Conservation (phyloP, 2,113 vertebrate species). For the Pelecanoides urinatrix region DNA sequence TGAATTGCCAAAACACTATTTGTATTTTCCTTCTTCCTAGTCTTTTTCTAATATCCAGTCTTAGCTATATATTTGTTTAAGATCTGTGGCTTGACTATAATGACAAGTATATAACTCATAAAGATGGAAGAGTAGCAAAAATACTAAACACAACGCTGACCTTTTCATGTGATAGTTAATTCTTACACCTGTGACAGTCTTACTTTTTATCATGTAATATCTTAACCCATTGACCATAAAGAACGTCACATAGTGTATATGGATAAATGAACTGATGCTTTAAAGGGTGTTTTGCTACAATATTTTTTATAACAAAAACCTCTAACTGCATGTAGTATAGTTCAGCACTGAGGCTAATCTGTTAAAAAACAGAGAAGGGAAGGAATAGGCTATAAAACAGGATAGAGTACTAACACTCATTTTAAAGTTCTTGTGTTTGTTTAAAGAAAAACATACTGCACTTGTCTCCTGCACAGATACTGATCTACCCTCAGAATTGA, state of each 20-base stretch:
- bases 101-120: neutral
- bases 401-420: neutral
- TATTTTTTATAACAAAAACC: neutral
- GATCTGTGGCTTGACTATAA: neutral
- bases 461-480: neutral
- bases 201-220: conserved; percentile 36
- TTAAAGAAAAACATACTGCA: neutral
- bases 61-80: neutral
- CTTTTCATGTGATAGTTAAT: neutral
- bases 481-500: neutral
- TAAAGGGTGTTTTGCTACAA: neutral
- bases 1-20: neutral
- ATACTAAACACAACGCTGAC: neutral
- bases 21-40: neutral
- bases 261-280: neutral
- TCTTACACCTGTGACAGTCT: neutral
- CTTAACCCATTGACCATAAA: conserved; percentile 30
- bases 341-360: neutral
- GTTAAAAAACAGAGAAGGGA: neutral
- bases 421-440: neutral
- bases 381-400: neutral
- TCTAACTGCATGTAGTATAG: neutral
- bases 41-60: neutral
- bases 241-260: neutral
- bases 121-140: neutral